A percentile compares a stretch with the other conserved stretches of the same genome.
Conservation (phyloP, 2,888 invertebrate species). For the Thereva nobilitata region DNA sequence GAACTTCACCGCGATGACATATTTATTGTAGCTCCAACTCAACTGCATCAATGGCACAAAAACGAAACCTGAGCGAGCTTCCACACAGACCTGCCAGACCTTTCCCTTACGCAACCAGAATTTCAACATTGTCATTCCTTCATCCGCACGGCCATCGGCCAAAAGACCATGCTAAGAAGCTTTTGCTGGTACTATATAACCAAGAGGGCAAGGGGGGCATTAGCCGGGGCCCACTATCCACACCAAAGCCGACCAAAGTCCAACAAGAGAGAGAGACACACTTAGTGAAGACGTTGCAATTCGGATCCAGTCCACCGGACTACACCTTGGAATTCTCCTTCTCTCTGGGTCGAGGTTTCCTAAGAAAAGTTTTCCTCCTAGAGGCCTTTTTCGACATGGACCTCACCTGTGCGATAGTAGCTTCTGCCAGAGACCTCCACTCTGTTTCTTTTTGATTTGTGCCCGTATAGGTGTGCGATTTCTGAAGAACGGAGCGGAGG, state of each 20-base stretch:
- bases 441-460: too few species aligned
- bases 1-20: slow-evolving; percentile 32
- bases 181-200: background rate
- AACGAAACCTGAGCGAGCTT: slow-evolving; percentile 31
- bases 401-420: too few species aligned
- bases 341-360: background rate
- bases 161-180: background rate
- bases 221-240: background rate
- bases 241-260: too few species aligned
- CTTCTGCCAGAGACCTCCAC: too few species aligned
- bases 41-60: slow-evolving; percentile 16
- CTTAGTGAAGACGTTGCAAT: too few species aligned
- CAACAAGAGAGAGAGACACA: too few species aligned
- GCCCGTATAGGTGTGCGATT: too few species aligned
- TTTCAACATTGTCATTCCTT: slow-evolving; percentile 6
- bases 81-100: slow-evolving; percentile 16
- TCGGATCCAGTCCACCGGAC: too few species aligned
- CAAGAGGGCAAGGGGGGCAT: background rate
- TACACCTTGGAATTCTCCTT: background rate
- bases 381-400: too few species aligned
- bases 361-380: too few species aligned
- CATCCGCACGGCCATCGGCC: background rate
- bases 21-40: slow-evolving; percentile 17
- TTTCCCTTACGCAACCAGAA: slow-evolving; percentile 39
- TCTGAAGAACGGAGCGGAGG: too few species aligned